Evolutionary conservation across 2,797 vertebrate genomes (phyloP), one percentile per base, ranked within the genome.

Genomic region (Anabas testudineus): DNA sequence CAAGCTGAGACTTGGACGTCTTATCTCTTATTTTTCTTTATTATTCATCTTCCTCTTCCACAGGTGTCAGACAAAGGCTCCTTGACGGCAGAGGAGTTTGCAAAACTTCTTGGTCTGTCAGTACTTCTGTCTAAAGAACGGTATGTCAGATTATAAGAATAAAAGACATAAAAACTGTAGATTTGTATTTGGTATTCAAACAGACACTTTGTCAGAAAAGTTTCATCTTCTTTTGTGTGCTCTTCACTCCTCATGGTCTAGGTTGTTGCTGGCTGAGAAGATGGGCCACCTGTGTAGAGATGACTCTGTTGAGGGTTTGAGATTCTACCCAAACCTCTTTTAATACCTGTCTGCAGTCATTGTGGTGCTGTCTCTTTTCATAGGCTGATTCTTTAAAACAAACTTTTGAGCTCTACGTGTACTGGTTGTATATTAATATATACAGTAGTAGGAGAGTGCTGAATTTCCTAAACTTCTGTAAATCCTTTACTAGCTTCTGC

Each of bases 81-180:
- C 21, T 87, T 99, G 72, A 99, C 97, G 21, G 96, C 97, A 10
- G 97, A 98, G 41, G 98, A 98, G 89, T 99, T 99, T 92, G 97
- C 97, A 43, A 99, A 99, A 85, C 94, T 99, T 15, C 87, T 99
- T 68, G 97, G 98, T 72, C 96, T 99, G 85, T 99, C 98, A 67
- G 98, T 99, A 87, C 96, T 99, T 54, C 93, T 99, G 65, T 96
- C 98, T 56, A 99, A 99, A 93, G 98, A 99, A 78, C 95, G 98
- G 98, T 98, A 14, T 16, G 16, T 34, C 26, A n/a, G 37, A 19
- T 22, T 10, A 48, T 12, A 36, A 16, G 7, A 14, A 10, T 21
- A 4, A 30, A 69, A 42, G 34, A 15, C 56, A 1, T 9, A 3
- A 32, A 5, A 21, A 37, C 22, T 48, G 18, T 19, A 30, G 22